Conservation (phyloP, 2,888 invertebrate species). For the Synergus gifuensis region DNA sequence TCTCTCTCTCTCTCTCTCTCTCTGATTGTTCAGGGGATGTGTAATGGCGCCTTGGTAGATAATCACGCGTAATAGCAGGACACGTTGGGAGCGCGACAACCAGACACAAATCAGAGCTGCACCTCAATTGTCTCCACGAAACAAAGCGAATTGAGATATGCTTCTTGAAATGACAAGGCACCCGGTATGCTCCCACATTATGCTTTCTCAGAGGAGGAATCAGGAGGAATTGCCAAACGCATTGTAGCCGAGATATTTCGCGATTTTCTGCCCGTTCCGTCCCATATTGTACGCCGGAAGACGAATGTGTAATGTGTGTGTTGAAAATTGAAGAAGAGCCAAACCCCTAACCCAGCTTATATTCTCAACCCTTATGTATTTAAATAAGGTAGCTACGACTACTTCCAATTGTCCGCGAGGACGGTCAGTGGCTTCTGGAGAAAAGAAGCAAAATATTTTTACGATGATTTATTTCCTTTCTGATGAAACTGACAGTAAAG, state of each 20-base stretch:
- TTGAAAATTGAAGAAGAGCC: constrained; percentile 49
- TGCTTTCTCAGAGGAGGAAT: constrained; percentile 36
- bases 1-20: not conserved
- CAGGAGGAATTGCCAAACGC: constrained; percentile 49
- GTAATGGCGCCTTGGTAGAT: constrained; percentile 52
- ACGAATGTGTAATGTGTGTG: constrained; percentile 43
- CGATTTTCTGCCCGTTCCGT: constrained; percentile 48
- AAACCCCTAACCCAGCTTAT: constrained; percentile 41
- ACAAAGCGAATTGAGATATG: constrained; percentile 57
- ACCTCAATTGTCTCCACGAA: constrained; percentile 52
- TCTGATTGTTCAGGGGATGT: constrained; percentile 9
- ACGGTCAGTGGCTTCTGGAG: not conserved
- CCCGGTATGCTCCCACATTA: constrained; percentile 49
- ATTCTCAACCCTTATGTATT: not conserved
- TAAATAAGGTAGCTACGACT: not conserved
- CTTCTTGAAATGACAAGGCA: constrained; percentile 51
- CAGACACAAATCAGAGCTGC: constrained; percentile 53
- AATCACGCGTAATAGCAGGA: constrained; percentile 52
- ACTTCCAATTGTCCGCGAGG: not conserved
- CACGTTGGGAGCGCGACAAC: constrained; percentile 54
- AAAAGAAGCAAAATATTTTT: not conserved
- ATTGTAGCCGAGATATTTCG: constrained; percentile 49
- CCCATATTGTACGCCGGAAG: constrained; percentile 42
- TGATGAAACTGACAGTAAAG: not conserved
- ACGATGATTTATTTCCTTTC: not conserved